Percentiles rank a stretch among this genome's conserved stretches.
These are phyloP conservation scores for Falco berigora DNA, from an alignment of 2,797 vertebrate genomes.

Conservation along the genomic window DNA sequence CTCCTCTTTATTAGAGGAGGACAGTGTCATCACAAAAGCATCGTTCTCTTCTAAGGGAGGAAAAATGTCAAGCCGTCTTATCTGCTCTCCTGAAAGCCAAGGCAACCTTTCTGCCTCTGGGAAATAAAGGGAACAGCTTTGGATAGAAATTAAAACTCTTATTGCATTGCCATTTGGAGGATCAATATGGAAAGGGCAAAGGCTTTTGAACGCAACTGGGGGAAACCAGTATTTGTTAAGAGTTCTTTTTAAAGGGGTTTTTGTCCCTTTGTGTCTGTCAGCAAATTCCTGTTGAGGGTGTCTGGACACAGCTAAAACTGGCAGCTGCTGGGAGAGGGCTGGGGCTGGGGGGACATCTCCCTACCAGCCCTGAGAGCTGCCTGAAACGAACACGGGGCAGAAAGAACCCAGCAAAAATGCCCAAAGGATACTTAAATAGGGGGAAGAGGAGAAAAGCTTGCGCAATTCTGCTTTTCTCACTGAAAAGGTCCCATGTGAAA, in stretches of 20 bases:
- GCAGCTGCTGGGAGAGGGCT: neutral
- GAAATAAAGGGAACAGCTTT: neutral
- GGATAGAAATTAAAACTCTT: conserved; percentile 7
- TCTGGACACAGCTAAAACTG: neutral
- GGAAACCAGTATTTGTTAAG: neutral
- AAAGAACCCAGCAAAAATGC: neutral
- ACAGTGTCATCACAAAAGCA: neutral
- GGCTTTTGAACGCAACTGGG: neutral
- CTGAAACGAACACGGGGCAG: neutral
- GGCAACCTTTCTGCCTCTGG: neutral
- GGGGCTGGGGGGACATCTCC: neutral
- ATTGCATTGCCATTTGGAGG: conserved; percentile 15
- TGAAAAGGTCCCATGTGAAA: neutral
- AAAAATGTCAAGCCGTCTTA: conserved; percentile 1
- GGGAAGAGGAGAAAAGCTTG: neutral
- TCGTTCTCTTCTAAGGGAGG: neutral
- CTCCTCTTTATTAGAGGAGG: neutral
- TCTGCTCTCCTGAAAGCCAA: neutral
- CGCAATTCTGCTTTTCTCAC: neutral
- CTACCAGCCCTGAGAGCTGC: neutral
- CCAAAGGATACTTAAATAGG: neutral
- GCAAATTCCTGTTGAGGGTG: neutral
- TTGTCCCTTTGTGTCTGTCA: neutral
- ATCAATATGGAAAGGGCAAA: conserved; percentile 27
- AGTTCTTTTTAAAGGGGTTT: neutral